These are phyloP conservation scores for Dipodomys merriami DNA, from an alignment of 2,113 vertebrate species.

Conservation along the genomic window DNA sequence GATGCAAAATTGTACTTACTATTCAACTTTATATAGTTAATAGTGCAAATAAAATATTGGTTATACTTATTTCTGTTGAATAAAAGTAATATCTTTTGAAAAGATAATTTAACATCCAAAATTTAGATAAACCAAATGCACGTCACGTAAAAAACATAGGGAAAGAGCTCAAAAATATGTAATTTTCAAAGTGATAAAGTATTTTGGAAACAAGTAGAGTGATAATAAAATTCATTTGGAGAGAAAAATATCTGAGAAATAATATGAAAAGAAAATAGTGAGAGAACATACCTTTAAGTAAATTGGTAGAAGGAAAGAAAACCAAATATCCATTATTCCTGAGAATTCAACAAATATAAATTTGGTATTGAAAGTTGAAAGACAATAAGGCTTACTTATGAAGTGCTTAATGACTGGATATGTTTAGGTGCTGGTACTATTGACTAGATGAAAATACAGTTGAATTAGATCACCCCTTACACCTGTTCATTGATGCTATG, in stretches of 20 bases:
- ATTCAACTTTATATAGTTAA: too few relatives aligned
- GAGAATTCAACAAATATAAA: neutral
- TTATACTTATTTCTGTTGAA: too few relatives aligned
- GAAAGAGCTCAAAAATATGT: neutral
- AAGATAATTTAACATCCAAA: neutral
- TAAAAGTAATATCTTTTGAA: too few relatives aligned
- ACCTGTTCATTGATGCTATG: neutral
- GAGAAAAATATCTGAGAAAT: neutral
- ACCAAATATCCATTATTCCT: neutral
- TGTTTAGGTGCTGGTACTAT: neutral
- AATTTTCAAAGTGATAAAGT: neutral
- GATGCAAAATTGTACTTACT: too few relatives aligned
- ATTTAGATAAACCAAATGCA: neutral
- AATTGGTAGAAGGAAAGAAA: neutral
- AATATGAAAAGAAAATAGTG: neutral
- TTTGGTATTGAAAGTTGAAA: constrained; percentile 15
- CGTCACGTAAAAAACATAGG: neutral
- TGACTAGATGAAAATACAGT: neutral
- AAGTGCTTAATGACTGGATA: neutral
- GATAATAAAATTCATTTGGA: neutral
- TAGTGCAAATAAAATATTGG: too few relatives aligned
- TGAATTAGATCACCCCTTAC: neutral
- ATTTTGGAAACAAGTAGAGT: neutral
- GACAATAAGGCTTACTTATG: constrained; percentile 3
- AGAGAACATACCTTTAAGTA: neutral